Base-by-base conservation (phyloP, 2,888 invertebrate genomes). In the Linnaemya tessellans region DNA sequence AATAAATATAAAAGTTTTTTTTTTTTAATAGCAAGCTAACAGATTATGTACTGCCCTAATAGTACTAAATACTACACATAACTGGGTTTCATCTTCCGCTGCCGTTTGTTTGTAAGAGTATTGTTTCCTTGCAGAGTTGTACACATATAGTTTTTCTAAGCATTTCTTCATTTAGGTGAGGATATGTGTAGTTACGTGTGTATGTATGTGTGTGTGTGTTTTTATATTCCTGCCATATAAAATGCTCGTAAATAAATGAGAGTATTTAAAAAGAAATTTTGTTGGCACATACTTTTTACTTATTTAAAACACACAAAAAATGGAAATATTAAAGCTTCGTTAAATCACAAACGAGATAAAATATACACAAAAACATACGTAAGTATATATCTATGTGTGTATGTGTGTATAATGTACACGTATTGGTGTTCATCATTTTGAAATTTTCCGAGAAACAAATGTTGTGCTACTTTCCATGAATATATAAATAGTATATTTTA, bases 251-350 rank as follows among this genome's bases (percentile, higher is more conserved):
- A 70, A 82, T 46, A 71, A 77, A 49, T 77, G 77, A 15, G 46
- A 73, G 35, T 62, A 78, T 73, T 83, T 83, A 78, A 73, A 83
- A 67, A 67, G 73, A 78, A 30, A 78, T 83, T 65, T 83, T 56
- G 38, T 81, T 81, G n/a, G 15, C 25, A 41, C 13, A 54, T 43
- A 18, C 18, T 30, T 30, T 30, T 30, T 68, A 56, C 56, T 15
- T 56, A 56, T 15, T 54, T n/a, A 22, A 60, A 49, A 46, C 35
- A 46, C 0, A 38, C 60, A 62, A 25, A 13, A n/a, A 64, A 38
- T 58, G 35, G 35, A 58, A 67, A 49, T 41, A 20, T 18, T 43
- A 49, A 18, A 58, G 68, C 25, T 30, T n/a, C 41, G 4, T 68
- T 38, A 68, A 58, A 60, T 68, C 25, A 60, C 20, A n/a, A 79